Evolutionary conservation across 2,888 invertebrate genomes (phyloP), one percentile per base, ranked within the genome.

Genomic region (Chrysodeixis includens): DNA sequence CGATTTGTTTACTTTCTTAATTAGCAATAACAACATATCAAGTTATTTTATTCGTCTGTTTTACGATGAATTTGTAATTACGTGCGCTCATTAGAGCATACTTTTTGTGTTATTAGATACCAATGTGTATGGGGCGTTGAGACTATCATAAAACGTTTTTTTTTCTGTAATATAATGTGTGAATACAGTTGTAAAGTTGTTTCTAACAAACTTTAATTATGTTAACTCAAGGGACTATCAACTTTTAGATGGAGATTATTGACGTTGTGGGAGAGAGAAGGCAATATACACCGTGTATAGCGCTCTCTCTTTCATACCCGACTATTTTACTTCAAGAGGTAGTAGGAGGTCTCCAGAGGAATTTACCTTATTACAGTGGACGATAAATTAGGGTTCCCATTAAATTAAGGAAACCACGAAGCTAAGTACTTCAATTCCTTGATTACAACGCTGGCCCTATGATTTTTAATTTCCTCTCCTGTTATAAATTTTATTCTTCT

Each of bases 1-100:
- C 81, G 80, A 81, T 84, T 81, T 87, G 86, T 88, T 88, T 86
- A 87, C 84, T 83, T 82, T 83, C 74, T 65, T 84, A 84, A 88
- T 88, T 85, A 84, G 68, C 83, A 82, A 82, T 81, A 81, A 81
- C 66, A 66, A 74, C 78, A 79, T 71, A 73, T 79, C 83, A 56
- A 74, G 72, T 51, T 58, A 71, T 81, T 83, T 84, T 82, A 84
- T 86, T 78, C 71, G 78, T 79, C 72, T 80, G 82, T 84, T 86
- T 84, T 81, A 86, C 68, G 80, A 82, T 82, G 82, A 85, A 80
- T 76, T 77, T 73, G 80, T 78, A 79, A 84, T 87, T 86, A 81
- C 69, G 49, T 65, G 62, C 72, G 72, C 76, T 63, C 74, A 75
- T 81, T 76, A 68, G 81, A 83, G 83, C 82, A 76, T 83, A 83